phyloP scores from a whole-genome alignment of 2,113 vertebrate genomes.

The Leptodactylus fuscus region DNA sequence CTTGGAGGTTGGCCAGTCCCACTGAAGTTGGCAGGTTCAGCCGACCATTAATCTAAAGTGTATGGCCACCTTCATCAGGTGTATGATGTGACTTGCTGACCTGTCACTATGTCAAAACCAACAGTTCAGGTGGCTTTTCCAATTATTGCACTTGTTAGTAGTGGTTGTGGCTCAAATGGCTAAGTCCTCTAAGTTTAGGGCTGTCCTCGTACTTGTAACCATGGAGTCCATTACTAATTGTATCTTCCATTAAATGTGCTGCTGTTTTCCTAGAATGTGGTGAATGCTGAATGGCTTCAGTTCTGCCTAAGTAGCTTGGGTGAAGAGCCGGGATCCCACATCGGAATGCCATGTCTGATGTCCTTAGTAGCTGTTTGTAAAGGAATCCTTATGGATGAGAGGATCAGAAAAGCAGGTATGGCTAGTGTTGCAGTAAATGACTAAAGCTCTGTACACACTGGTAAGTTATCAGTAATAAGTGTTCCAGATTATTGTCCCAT shows the following conservation, averaged over 20 bases:
- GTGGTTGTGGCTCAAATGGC: too few species aligned
- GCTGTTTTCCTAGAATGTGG: constrained; percentile 67
- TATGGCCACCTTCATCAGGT: too few species aligned
- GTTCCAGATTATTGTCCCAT: too few species aligned
- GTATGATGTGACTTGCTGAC: too few species aligned
- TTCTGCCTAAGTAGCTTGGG: constrained; percentile 73
- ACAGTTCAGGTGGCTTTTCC: too few species aligned
- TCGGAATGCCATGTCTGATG: constrained; percentile 72
- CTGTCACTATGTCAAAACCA: not conserved
- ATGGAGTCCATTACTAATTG: not conserved
- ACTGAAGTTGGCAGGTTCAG: too few species aligned
- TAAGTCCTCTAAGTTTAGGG: not conserved
- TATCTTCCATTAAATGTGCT: not conserved
- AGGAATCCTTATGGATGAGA: constrained; percentile 71
- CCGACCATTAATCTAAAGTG: too few species aligned
- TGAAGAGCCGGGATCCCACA: constrained; percentile 56
- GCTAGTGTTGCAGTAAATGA: too few species aligned
- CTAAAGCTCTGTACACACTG: too few species aligned
- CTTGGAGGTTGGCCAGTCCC: too few species aligned
- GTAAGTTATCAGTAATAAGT: too few species aligned
- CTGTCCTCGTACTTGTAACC: not conserved
- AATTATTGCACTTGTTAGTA: too few species aligned
- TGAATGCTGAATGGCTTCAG: constrained; percentile 76
- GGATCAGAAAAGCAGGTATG: constrained; percentile 25
- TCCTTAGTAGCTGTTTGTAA: constrained; percentile 75